phyloP scores from a whole-genome alignment of 2,888 invertebrate species.

The Papilio demoleus region DNA sequence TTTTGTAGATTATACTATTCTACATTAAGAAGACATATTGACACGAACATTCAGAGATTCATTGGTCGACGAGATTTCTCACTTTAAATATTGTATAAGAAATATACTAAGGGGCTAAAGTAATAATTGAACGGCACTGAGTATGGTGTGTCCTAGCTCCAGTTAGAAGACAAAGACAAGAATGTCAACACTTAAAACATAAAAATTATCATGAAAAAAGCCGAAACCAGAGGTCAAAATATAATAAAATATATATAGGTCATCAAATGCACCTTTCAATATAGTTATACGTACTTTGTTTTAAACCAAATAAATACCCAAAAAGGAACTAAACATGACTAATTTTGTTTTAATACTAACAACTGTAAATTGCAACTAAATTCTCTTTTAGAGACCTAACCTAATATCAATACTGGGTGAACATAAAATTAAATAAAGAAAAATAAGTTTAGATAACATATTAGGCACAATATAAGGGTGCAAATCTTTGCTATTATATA shows the following conservation, averaged over 20 bases:
- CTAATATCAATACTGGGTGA: background rate
- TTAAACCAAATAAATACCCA: background rate
- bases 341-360: slow-evolving; percentile 12
- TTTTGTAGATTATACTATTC: too few relatives aligned
- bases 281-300: background rate
- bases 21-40: too few relatives aligned
- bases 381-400: slow-evolving; percentile 32
- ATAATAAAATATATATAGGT: too few relatives aligned
- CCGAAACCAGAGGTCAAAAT: too few relatives aligned
- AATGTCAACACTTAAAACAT: too few relatives aligned
- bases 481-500: background rate
- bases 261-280: background rate
- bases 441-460: background rate
- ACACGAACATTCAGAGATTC: too few relatives aligned
- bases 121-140: too few relatives aligned
- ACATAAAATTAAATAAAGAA: background rate
- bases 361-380: slow-evolving; percentile 20
- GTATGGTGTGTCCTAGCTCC: too few relatives aligned
- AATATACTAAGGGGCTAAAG: too few relatives aligned
- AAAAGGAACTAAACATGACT: slow-evolving; percentile 37
- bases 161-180: too few relatives aligned
- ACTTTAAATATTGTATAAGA: too few relatives aligned
- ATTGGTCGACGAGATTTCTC: too few relatives aligned
- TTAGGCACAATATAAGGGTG: background rate
- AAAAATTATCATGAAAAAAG: background rate